A percentile compares a stretch with the other conserved stretches of the same genome.
These are phyloP conservation scores for Holacanthus passer DNA, from an alignment of 2,113 vertebrate species.

Conservation along the genomic window DNA sequence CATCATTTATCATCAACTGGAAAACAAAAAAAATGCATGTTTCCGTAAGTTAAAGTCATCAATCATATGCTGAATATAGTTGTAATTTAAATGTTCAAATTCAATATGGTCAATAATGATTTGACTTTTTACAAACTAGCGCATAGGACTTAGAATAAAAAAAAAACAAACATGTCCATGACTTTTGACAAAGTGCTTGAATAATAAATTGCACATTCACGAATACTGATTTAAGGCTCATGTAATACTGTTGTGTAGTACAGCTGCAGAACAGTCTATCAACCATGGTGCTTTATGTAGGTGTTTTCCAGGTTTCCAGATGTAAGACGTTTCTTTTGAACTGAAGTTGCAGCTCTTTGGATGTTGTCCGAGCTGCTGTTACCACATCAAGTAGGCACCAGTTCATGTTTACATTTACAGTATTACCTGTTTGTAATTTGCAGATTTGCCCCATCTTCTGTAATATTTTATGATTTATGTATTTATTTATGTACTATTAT, in stretches of 20 bases:
- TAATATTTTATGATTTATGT: neutral
- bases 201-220: neutral
- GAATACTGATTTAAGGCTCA: neutral
- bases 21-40: neutral
- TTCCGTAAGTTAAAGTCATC: neutral
- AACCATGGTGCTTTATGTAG: neutral
- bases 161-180: neutral
- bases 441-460: neutral
- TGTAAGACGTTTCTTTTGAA: neutral
- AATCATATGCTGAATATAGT: neutral
- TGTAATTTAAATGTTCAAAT: neutral
- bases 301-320: neutral
- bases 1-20: neutral
- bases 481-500: no score
- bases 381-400: neutral
- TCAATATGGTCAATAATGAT: no score
- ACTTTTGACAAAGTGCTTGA: neutral
- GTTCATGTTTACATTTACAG: neutral
- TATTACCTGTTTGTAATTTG: neutral
- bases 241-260: neutral
- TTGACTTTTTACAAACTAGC: no score
- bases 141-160: no score
- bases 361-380: neutral
- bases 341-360: neutral
- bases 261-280: neutral